Conservation (phyloP, 2,797 vertebrate species). For the Lutjanus campechanus region DNA sequence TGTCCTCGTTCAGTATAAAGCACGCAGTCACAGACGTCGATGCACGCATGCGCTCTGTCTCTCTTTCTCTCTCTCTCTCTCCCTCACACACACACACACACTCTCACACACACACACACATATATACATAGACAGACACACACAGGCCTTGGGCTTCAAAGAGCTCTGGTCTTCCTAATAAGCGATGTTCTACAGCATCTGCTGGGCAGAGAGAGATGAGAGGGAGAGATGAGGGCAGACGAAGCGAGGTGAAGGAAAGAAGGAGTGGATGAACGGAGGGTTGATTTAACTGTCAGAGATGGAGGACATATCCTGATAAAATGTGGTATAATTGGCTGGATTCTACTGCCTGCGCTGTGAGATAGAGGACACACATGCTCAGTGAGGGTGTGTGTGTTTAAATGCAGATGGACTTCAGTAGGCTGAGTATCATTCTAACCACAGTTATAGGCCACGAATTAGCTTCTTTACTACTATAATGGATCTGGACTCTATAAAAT, state of each 20-base stretch:
- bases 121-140: constrained; percentile 7
- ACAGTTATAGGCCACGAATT: too few relatives aligned
- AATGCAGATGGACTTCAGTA: not conserved
- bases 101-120: constrained; percentile 6
- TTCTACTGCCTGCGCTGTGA: constrained; percentile 3
- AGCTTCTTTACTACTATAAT: too few relatives aligned
- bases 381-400: not conserved
- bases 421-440: not conserved
- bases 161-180: constrained; percentile 42
- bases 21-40: not conserved
- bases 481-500: too few relatives aligned
- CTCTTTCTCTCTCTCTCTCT: not conserved
- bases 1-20: constrained; percentile 33
- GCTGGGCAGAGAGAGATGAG: constrained; percentile 21
- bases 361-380: not conserved
- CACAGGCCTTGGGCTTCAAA: constrained; percentile 30
- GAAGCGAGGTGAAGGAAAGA: constrained; percentile 22
- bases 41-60: not conserved
- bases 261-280: not conserved
- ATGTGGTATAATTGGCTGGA: constrained; percentile 46
- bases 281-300: constrained; percentile 18
- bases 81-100: constrained; percentile 10
- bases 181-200: constrained; percentile 30
- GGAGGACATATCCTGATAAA: constrained; percentile 30
- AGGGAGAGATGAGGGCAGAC: constrained; percentile 29